These are phyloP conservation scores for Adoxophyes honmai DNA, from an alignment of 1,140 invertebrate species.

Conservation along the genomic window DNA sequence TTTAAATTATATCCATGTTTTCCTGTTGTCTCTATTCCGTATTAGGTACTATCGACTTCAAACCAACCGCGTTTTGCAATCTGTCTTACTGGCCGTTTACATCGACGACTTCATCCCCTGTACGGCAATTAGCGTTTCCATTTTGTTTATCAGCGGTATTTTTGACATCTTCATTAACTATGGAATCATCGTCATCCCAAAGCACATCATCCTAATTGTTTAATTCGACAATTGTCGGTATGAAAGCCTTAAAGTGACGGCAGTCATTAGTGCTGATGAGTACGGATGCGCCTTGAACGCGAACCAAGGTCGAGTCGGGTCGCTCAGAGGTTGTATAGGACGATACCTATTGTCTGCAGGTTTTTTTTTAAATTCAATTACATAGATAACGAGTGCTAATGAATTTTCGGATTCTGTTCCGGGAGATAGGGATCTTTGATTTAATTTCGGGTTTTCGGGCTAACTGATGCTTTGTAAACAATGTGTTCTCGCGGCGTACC, in stretches of 20 bases:
- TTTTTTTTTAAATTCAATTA: constrained; percentile 45
- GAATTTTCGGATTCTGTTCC: constrained; percentile 45
- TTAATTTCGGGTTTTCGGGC: constrained; percentile 19
- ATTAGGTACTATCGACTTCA: no score
- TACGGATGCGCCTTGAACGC: constrained; percentile 58
- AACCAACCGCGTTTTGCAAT: no score
- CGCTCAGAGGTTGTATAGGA: constrained; percentile 54
- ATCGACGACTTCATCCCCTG: no score
- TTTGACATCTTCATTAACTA: constrained; percentile 5
- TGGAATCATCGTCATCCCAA: background rate
- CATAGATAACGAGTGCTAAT: constrained; percentile 40
- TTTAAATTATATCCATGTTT: background rate
- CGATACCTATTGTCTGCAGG: constrained; percentile 42
- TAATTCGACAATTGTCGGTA: constrained; percentile 16
- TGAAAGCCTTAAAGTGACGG: constrained; percentile 28
- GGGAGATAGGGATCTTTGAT: constrained; percentile 35
- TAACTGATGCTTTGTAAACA: background rate
- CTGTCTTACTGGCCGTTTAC: no score
- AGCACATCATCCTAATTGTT: constrained; percentile 11
- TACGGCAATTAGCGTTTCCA: no score
- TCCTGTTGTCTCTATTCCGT: background rate
- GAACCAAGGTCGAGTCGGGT: constrained; percentile 52
- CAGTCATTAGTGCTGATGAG: constrained; percentile 26
- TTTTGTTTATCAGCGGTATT: no score
- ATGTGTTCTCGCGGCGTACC: no score